phyloP scores from a whole-genome alignment of 92 coral and sea anemone genomes.

The Micromussa lordhowensis region DNA sequence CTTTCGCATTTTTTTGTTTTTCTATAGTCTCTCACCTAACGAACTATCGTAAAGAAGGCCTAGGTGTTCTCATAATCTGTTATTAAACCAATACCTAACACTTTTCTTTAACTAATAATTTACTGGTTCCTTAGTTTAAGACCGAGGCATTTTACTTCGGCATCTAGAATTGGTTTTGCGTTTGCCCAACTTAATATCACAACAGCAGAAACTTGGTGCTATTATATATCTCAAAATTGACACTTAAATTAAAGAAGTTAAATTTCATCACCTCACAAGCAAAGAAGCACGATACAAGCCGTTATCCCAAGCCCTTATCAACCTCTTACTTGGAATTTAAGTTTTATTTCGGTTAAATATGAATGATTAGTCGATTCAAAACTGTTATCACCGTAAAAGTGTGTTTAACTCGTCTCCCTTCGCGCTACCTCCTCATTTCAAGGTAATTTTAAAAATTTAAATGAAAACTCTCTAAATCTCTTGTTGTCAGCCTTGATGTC shows the following conservation, averaged over 20 bases:
- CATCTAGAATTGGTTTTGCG: background rate
- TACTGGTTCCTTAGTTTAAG: too few species aligned
- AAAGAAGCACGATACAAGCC: slow-evolving; percentile 21
- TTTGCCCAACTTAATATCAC: background rate
- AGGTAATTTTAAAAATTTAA: background rate
- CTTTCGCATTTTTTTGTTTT: too few species aligned
- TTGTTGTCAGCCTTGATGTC: background rate
- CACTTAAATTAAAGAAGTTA: background rate
- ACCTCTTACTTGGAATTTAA: slow-evolving; percentile 6
- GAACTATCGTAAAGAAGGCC: too few species aligned
- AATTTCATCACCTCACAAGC: slow-evolving; percentile 1
- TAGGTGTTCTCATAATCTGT: too few species aligned
- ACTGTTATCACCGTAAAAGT: background rate
- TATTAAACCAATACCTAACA: too few species aligned
- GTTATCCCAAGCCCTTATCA: background rate
- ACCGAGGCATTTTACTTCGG: too few species aligned
- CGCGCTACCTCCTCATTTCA: background rate
- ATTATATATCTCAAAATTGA: background rate
- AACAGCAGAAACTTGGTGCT: background rate
- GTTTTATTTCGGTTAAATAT: background rate
- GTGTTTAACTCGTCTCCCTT: background rate
- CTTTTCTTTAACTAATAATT: too few species aligned
- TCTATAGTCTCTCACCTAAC: too few species aligned
- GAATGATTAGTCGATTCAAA: background rate
- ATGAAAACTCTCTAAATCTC: background rate